These are phyloP conservation scores for Drosophila subpulchrella DNA, from an alignment of 1,140 invertebrate species.

Conservation along the genomic window DNA sequence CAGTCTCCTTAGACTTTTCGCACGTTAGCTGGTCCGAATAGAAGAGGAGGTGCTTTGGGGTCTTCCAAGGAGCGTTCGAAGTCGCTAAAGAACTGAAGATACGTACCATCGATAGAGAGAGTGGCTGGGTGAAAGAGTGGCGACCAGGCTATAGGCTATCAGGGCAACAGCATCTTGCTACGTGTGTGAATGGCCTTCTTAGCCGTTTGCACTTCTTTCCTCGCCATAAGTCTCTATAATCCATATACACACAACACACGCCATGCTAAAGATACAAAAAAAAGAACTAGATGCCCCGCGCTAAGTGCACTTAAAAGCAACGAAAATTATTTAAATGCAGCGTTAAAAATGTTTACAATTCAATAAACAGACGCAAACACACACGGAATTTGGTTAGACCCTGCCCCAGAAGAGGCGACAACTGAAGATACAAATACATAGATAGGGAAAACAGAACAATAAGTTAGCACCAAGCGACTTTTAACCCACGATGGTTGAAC, in stretches of 20 bases:
- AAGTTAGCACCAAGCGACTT: slow-evolving; percentile 24
- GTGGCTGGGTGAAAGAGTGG: slow-evolving; percentile 22
- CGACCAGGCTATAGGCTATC: slow-evolving; percentile 29
- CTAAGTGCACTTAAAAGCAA: slow-evolving; percentile 53
- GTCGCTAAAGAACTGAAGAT: slow-evolving; percentile 16
- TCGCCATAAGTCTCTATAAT: slow-evolving; percentile 22
- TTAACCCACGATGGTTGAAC: slow-evolving; percentile 7
- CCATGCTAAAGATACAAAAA: slow-evolving; percentile 8
- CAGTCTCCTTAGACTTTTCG: slow-evolving; percentile 54
- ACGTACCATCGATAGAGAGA: slow-evolving; percentile 51
- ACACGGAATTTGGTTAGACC: slow-evolving; percentile 38
- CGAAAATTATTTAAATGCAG: slow-evolving; percentile 74
- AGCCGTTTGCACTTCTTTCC: slow-evolving; percentile 29
- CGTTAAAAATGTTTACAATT: slow-evolving; percentile 81
- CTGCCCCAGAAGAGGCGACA: slow-evolving; percentile 35
- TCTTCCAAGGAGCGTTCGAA: not conserved
- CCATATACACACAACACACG: not conserved
- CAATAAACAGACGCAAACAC: slow-evolving; percentile 72
- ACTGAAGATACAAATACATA: slow-evolving; percentile 28
- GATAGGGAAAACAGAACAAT: slow-evolving; percentile 5
- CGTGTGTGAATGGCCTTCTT: slow-evolving; percentile 60
- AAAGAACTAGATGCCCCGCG: not conserved
- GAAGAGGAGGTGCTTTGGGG: not conserved
- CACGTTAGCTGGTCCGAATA: slow-evolving; percentile 42
- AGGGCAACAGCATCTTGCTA: slow-evolving; percentile 46